phyloP scores from a whole-genome alignment of 1,140 invertebrate species.

The Drosophila azteca region DNA sequence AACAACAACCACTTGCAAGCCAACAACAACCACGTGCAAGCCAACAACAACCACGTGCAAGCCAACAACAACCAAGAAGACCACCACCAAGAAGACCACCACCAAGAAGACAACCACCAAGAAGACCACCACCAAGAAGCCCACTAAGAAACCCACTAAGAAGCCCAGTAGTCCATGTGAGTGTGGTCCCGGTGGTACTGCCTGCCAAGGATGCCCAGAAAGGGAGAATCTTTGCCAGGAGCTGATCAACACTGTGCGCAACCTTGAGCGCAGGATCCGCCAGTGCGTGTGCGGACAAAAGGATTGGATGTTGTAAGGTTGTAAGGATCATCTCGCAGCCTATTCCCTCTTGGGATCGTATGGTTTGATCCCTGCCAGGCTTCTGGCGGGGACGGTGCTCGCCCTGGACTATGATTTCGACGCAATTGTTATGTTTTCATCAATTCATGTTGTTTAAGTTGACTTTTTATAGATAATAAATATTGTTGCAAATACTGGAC shows the following conservation, averaged over 20 bases:
- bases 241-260: background rate
- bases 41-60: background rate
- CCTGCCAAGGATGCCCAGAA: slow-evolving; percentile 1
- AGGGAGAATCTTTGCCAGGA: background rate
- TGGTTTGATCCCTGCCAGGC: no score
- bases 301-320: background rate
- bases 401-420: no score
- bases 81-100: no score
- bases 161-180: no score
- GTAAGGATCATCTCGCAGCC: background rate
- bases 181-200: slow-evolving; percentile 14
- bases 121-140: background rate
- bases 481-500: no score
- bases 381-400: no score
- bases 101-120: background rate
- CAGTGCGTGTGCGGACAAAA: slow-evolving; percentile 12
- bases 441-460: no score
- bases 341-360: background rate
- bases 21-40: background rate
- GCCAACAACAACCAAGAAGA: background rate
- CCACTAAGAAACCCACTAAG: no score
- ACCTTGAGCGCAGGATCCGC: background rate
- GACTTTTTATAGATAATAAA: no score
- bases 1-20: background rate
- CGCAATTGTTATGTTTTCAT: no score